phyloP scores from a whole-genome alignment of 2,797 vertebrate genomes.

The Diceros bicornis region DNA sequence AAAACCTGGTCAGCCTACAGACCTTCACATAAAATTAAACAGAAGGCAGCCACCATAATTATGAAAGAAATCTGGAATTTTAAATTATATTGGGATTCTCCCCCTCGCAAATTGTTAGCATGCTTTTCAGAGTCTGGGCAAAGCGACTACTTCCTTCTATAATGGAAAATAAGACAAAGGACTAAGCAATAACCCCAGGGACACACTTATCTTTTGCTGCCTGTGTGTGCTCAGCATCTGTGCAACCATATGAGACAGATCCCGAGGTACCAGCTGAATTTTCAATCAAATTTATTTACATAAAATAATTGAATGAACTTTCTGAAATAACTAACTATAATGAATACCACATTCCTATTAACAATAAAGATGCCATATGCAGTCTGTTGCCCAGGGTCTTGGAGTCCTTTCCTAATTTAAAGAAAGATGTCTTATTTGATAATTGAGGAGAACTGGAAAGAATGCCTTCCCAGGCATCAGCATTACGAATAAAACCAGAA shows the following conservation, averaged over 20 bases:
- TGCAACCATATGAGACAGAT: constrained; percentile 20
- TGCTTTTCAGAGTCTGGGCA: constrained; percentile 44
- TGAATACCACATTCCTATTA: constrained; percentile 42
- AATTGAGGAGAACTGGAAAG: constrained; percentile 40
- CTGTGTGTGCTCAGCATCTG: neutral
- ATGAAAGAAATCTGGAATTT: constrained; percentile 31
- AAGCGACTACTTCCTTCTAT: neutral
- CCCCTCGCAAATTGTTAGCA: neutral
- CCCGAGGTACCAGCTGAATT: constrained; percentile 54
- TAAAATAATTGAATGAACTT: constrained; percentile 80
- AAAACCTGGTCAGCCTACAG: constrained; percentile 72
- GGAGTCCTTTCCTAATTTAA: constrained; percentile 31
- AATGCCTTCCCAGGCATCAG: neutral
- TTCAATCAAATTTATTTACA: constrained; percentile 72
- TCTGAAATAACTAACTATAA: constrained; percentile 64
- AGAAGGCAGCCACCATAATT: constrained; percentile 53
- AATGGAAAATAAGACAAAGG: constrained; percentile 69
- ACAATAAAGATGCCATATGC: constrained; percentile 40
- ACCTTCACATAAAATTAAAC: constrained; percentile 65
- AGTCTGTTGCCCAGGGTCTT: constrained; percentile 29
- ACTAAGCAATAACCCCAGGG: constrained; percentile 38
- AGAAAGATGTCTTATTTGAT: constrained; percentile 10
- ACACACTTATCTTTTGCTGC: constrained; percentile 59
- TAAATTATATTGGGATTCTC: constrained; percentile 57
- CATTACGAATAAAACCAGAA: constrained; percentile 14